These are phyloP conservation scores for Zalophus californianus DNA, from an alignment of 2,797 vertebrate genomes.

Conservation along the genomic window DNA sequence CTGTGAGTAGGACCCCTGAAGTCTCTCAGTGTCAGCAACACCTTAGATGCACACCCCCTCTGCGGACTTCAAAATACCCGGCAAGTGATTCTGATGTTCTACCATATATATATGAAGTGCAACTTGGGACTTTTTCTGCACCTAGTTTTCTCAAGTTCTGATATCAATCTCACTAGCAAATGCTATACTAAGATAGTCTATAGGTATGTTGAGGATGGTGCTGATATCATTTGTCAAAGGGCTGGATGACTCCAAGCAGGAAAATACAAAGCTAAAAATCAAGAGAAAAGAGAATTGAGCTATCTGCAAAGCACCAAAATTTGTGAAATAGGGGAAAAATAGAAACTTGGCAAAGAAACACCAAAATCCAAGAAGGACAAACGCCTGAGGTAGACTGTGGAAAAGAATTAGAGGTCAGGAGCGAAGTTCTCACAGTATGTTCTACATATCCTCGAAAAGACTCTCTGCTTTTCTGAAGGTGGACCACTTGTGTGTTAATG, in stretches of 20 bases:
- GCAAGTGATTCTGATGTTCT: background rate
- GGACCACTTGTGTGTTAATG: constrained; percentile 86
- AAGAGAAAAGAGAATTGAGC: background rate
- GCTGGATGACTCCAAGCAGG: background rate
- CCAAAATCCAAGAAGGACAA: background rate
- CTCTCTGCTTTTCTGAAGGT: constrained; percentile 87
- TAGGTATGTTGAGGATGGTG: background rate
- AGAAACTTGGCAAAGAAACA: background rate
- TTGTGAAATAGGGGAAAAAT: background rate
- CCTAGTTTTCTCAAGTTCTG: background rate
- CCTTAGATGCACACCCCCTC: background rate
- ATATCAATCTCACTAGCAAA: background rate
- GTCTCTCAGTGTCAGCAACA: background rate
- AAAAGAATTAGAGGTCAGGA: background rate
- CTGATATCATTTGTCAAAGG: background rate
- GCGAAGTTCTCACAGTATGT: background rate
- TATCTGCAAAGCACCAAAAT: background rate
- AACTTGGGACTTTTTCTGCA: background rate
- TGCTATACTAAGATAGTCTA: background rate
- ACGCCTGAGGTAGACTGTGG: background rate
- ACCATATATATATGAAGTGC: background rate
- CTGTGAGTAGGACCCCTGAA: background rate
- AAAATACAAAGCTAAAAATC: constrained; percentile 31
- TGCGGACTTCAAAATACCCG: background rate
- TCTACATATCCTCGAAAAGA: constrained; percentile 87